These are phyloP conservation scores for Malthinus flaveolus DNA, from an alignment of 2,888 invertebrate genomes.

Conservation along the genomic window DNA sequence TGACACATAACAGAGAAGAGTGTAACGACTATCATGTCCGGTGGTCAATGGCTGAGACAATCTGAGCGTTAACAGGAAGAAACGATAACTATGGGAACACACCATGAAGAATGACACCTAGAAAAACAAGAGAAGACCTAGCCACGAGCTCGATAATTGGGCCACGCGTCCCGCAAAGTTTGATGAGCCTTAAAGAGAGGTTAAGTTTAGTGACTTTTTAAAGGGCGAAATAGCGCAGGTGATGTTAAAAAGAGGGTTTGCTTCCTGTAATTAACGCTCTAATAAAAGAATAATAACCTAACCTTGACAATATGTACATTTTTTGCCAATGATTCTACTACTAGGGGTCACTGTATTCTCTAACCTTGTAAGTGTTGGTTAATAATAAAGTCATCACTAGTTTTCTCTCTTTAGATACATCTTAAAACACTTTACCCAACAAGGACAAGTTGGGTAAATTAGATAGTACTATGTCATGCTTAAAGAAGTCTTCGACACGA, in stretches of 20 bases:
- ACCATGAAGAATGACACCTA: conserved; percentile 37
- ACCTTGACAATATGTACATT: conserved; percentile 27
- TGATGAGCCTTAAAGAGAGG: background rate
- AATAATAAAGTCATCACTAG: conserved; percentile 21
- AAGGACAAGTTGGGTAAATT: conserved; percentile 28
- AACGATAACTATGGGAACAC: conserved; percentile 44
- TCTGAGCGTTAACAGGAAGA: conserved; percentile 47
- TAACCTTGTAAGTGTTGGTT: conserved; percentile 29
- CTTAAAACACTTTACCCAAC: conserved; percentile 25
- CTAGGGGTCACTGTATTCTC: conserved; percentile 27
- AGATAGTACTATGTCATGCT: conserved; percentile 22
- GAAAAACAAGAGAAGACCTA: background rate
- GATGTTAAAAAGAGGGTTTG: conserved; percentile 8
- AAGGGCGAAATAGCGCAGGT: conserved; percentile 9
- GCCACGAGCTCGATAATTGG: conserved; percentile 6
- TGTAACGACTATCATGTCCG: conserved; percentile 45
- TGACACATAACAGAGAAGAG: conserved; percentile 43
- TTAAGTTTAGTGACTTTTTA: background rate
- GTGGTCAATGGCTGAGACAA: conserved; percentile 48
- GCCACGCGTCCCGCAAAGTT: background rate
- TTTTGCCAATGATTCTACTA: conserved; percentile 22
- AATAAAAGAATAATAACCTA: conserved; percentile 20
- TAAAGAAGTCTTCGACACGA: conserved; percentile 20
- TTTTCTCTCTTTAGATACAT: conserved; percentile 17
- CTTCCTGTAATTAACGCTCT: conserved; percentile 25